Evolutionary conservation across 2,888 invertebrate species (phyloP), one percentile per base, ranked within the genome.

Genomic region (Parapristionchus giblindavisi): DNA sequence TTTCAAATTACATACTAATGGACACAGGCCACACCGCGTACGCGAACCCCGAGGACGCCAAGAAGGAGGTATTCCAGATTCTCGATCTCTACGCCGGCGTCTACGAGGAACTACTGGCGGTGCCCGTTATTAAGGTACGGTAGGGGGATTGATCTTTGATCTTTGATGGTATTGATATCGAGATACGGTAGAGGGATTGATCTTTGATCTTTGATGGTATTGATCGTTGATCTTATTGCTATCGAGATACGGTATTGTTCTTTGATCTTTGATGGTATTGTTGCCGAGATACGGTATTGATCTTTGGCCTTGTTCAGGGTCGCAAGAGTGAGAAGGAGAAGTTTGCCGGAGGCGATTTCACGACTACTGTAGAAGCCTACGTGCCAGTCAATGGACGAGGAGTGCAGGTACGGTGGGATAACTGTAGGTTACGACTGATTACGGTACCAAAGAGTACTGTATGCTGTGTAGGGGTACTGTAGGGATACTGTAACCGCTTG

Each of bases 311-410:
- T 24, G 3, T 71, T 27, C 40, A 71, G 70, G 70, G 70, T 8
- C 54, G 56, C 38, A 71, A 71, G 70, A 40, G 38, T n/a, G 70
- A 71, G 70, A 71, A 76, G 89, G 99, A 99, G 89, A 97, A 98
- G 89, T 99, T 99, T 89, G 98, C 99, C 0, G 98, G 98, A 34
- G 96, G 94, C 1, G 94, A 94, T 89, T 97, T 94, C 88, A 98
- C 98, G 8, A 94, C 95, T 11, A 98, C 98, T 0, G 94, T 96
- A 4, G 98, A 99, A 89, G 96, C 94, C 0, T 98, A 93, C 88
- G 92, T 99, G 24, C 79, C 82, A 2, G 80, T 79, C 27, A 84
- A 84, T 70, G 84, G 84, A 27, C 75, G 84, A 36, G 84, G 85
- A 60, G 83, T 84, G 32, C 84, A 83, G 79, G 81, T 81, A 34